A percentile compares a stretch with the other conserved stretches of the same genome.
phyloP scores from a whole-genome alignment of 2,888 invertebrate genomes.

The Nineta flava region DNA sequence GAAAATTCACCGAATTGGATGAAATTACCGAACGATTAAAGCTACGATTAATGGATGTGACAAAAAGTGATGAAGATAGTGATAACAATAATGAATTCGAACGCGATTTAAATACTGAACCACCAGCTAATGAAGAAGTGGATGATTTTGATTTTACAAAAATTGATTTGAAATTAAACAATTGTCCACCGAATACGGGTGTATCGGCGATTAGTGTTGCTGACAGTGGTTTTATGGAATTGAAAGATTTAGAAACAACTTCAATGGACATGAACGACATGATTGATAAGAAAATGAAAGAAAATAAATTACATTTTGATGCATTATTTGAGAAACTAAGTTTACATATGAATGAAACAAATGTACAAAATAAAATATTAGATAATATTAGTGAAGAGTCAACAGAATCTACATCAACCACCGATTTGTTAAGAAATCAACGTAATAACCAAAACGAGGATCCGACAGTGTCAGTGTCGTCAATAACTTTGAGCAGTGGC shows the following conservation, averaged over 20 bases:
- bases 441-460: not conserved
- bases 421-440: not conserved
- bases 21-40: conserved; percentile 43
- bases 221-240: not conserved
- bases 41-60: conserved; percentile 37
- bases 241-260: not conserved
- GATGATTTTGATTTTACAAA: conserved; percentile 19
- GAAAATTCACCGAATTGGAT: conserved; percentile 44
- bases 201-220: not conserved
- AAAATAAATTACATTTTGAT: conserved; percentile 24
- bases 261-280: conserved; percentile 4
- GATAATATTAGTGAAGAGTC: conserved; percentile 1
- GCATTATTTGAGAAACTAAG: conserved; percentile 24
- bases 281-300: conserved; percentile 16
- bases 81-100: conserved; percentile 32
- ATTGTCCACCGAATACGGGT: not conserved
- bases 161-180: not conserved
- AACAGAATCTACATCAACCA: not conserved
- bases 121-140: conserved; percentile 25
- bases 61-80: conserved; percentile 31
- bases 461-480: not conserved
- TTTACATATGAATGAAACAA: conserved; percentile 13
- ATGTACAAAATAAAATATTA: not conserved
- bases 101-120: conserved; percentile 34
- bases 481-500: not conserved